Base-by-base conservation (phyloP, 2,888 invertebrate genomes). In the Troilus luridus region DNA sequence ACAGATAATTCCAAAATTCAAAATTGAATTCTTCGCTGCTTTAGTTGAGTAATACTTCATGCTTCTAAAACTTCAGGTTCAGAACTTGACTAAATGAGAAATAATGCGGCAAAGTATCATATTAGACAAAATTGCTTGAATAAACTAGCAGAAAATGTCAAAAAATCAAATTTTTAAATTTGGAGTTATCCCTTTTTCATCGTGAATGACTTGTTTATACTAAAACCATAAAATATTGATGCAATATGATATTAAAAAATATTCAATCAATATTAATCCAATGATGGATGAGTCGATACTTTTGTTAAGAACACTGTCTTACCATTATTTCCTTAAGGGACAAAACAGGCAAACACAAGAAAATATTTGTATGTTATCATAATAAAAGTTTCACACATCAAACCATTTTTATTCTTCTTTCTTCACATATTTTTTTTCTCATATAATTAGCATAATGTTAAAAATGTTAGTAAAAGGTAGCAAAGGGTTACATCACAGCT, bases 401-500 rank as follows among this genome's bases (percentile, higher is more conserved):
- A 72, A 27, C 72, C 14, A 27, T 27, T 72, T 24, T 24, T 27
- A 77, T 17, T 77, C 72, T 77, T 77, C 72, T 77, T 77, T 77
- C 72, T 77, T 77, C 72, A 56, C 0, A 41, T 41, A 41, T 41
- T 41, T 41, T n/a, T 85, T 56, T n/a, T 85, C 56, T 56, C 56
- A 85, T 85, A 85, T 56, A 9, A n/a, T 85, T 85, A 85, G 54
- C 21, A 85, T 56, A 24, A 54, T 85, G 24, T 85, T 59, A 88
- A 24, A 24, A 88, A 88, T 59, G 59, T 88, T 59, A 88, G 58
- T 88, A 8, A 88, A 24, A 7, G 21, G 7, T 59, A n/a, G 56
- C n/a, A 59, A 88, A 88, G n/a, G 59, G 56, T 88, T 59, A 88
- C 58, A 88, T 7, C 88, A 88, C 17, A 59, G 88, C 59, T 77